Conservation (phyloP, 2,797 vertebrate genomes). For the Holocentrus rufus region DNA sequence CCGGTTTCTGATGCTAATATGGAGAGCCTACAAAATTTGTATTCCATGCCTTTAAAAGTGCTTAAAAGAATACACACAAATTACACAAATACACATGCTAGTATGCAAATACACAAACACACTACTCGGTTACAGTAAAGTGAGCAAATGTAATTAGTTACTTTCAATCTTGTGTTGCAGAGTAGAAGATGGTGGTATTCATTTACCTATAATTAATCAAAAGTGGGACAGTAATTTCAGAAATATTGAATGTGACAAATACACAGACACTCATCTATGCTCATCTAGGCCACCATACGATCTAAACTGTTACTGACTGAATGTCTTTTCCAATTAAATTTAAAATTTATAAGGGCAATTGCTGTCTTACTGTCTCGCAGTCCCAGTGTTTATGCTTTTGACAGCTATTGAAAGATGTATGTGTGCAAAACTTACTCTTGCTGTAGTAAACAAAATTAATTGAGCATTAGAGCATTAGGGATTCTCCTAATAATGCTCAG, state of each 20-base stretch:
- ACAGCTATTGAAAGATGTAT: constrained; percentile 31
- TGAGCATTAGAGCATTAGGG: background rate
- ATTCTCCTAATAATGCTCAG: constrained; percentile 18
- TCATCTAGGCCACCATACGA: background rate
- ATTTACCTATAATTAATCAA: background rate
- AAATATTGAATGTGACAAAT: background rate
- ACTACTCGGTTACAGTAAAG: too few species aligned
- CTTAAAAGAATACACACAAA: too few species aligned
- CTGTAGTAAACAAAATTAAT: constrained; percentile 28
- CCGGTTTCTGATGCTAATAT: too few species aligned
- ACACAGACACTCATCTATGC: background rate
- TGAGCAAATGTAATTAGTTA: too few species aligned
- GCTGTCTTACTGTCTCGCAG: background rate
- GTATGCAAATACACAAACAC: too few species aligned
- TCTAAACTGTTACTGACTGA: background rate
- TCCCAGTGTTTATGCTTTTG: constrained; percentile 15
- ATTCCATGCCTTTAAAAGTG: too few species aligned
- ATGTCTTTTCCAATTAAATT: constrained; percentile 19
- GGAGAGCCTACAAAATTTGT: too few species aligned
- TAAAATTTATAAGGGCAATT: constrained; percentile 15
- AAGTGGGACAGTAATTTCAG: background rate
- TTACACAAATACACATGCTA: too few species aligned
- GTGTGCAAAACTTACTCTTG: constrained; percentile 4
- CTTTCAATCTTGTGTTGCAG: too few species aligned
- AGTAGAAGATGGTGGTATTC: too few species aligned